A percentile compares a stretch with the other conserved stretches of the same genome.
Evolutionary conservation across 1,140 invertebrate genomes (phyloP).

Genomic region (Papilio xuthus): DNA sequence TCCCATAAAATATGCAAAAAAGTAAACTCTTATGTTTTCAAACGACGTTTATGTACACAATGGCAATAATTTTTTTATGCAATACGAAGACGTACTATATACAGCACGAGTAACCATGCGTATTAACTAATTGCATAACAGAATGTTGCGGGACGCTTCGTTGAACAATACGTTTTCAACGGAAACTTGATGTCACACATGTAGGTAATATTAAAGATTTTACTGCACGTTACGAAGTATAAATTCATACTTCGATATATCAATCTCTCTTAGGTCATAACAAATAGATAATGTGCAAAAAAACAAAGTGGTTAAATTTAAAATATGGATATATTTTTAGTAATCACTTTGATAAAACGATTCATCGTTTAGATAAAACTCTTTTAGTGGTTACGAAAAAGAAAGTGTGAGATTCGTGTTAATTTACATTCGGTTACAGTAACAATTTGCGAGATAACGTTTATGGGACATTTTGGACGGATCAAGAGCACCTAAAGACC

Average conservation of each 20-base stretch:
- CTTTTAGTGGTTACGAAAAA: conserved; percentile 19
- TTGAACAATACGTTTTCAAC: conserved; percentile 23
- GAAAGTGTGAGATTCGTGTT: conserved; percentile 40
- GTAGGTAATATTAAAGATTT: background rate
- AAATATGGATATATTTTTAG: background rate
- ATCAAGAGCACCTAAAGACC: conserved; percentile 29
- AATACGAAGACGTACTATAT: background rate
- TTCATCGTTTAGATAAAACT: background rate
- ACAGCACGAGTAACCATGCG: conserved; percentile 33
- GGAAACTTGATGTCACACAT: conserved; percentile 5
- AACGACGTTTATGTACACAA: too few relatives aligned
- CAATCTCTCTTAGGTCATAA: background rate
- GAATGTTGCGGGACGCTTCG: conserved; percentile 28
- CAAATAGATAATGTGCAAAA: too few relatives aligned
- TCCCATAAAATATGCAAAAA: too few relatives aligned
- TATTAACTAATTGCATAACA: conserved; percentile 30
- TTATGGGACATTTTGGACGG: conserved; percentile 31
- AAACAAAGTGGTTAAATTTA: too few relatives aligned
- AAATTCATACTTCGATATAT: background rate
- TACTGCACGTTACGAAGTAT: background rate
- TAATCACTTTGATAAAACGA: conserved; percentile 8
- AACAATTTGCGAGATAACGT: conserved; percentile 54
- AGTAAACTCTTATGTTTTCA: too few relatives aligned
- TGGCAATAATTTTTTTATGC: background rate
- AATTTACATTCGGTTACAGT: conserved; percentile 58